These are phyloP conservation scores for Eciton burchellii DNA, from an alignment of 1,140 invertebrate species.

Conservation along the genomic window DNA sequence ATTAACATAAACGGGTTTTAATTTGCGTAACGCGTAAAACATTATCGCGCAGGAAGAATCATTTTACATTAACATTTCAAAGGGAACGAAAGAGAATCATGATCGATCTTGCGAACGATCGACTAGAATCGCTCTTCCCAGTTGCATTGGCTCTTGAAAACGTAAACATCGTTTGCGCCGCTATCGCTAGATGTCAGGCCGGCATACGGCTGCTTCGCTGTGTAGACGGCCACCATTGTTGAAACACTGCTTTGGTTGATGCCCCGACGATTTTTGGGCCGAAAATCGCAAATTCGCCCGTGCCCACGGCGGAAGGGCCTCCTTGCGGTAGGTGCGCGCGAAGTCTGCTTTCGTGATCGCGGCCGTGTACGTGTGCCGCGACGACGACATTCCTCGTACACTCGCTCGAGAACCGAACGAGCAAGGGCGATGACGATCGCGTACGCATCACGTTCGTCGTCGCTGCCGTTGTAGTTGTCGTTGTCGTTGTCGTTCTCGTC, in stretches of 20 bases:
- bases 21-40: too few species aligned
- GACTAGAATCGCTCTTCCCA: background rate
- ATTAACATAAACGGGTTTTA: too few species aligned
- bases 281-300: conserved; percentile 78
- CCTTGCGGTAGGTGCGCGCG: conserved; percentile 74
- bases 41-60: too few species aligned
- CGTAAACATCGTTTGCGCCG: conserved; percentile 67
- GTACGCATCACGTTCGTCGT: background rate
- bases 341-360: conserved; percentile 1
- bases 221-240: conserved; percentile 83
- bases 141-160: conserved; percentile 43
- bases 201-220: conserved; percentile 74
- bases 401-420: background rate
- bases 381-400: background rate
- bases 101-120: background rate
- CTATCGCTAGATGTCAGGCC: conserved; percentile 81
- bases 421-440: conserved; percentile 6
- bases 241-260: conserved; percentile 83
- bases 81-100: too few species aligned
- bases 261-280: conserved; percentile 77
- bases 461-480: background rate
- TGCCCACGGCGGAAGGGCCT: conserved; percentile 69
- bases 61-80: too few species aligned
- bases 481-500: background rate
- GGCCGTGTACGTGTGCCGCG: background rate